Base-by-base conservation (phyloP, 2,888 invertebrate species). In the Drosophila falleni region DNA sequence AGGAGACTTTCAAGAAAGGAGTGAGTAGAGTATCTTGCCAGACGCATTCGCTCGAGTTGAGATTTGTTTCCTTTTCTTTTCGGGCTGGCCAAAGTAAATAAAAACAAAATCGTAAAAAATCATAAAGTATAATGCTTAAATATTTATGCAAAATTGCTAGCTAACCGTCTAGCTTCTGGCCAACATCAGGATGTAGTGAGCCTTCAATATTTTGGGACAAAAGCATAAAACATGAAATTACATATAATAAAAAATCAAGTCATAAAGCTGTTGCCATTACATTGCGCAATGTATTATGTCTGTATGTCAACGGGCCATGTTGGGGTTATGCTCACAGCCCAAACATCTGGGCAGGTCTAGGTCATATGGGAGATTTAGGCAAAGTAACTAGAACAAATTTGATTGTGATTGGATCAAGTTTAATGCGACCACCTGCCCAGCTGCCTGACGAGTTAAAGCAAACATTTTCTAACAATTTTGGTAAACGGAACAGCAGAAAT, bases 171-270 rank as follows among this genome's bases (percentile, higher is more conserved):
- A 63, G 62, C 62, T 58, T 23, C 49, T 44, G 56, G 61, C 64
- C 67, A 61, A 50, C 59, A 33, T 23, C 35, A 39, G 15, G 31
- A 16, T 41, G 44, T 78, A 41, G 55, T 35, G 37, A 51, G 56
- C 44, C 76, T 64, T 71, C 68, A 54, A 69, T 74, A 62, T 82
- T 55, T 61, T 59, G 49, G 44, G 15, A 67, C 79, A 54, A 37
- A 67, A 51, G 60, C 80, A 86, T 86, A 88, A 83, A 83, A 83
- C 78, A 75, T 86, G 44, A 88, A 78, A 89, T 89, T 80, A 73
- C 89, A 80, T 87, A 83, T 65, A 78, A 87, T 87, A 83, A 76
- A 75, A 87, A 80, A 80, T 71, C 78, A 73, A 89, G 87, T 68
- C 87, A 86, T 88, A 88, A 88, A 88, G 78, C 75, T 81, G 54